Base-by-base conservation (phyloP, 2,113 vertebrate genomes). In the Ceyx melanurus region DNA sequence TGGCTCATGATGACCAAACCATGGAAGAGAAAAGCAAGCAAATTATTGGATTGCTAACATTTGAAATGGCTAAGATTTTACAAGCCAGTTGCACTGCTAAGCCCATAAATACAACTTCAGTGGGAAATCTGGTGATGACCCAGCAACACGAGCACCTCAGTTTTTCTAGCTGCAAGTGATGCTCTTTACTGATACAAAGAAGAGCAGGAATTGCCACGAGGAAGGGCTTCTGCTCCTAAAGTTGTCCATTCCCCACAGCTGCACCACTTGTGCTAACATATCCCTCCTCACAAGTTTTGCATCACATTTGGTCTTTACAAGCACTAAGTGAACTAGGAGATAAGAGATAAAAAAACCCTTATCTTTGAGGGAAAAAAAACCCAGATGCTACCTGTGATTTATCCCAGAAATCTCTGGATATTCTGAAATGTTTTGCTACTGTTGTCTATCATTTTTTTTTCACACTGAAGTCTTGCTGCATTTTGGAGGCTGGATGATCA, bases 11-110 rank as follows among this genome's bases (percentile, higher is more conserved):
- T 18, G 23, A 92, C 28, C 50, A 80, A 95, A 94, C 77, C 28
- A 62, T 37, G 43, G 65, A 92, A 33, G 61, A 88, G 18, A 84
- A 74, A 58, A 92, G 85, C 68, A 76, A 87, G 73, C 26, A 72
- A 83, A 86, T 54, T 3, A 58, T 92, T 64, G 57, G 1, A n/a
- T 87, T 90, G 85, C 66, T 83, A 94, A 73, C 25, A 48, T 89
- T 65, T 72, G 58, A 93, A 88, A 86, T 65, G 29, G 11, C 40
- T 75, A 22, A 16, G 28, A 2, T 64, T 71, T 91, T 67, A 82
- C 31, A 40, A 91, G 88, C 25, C 64, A 75, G 70, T 93, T 86
- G 72, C 64, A 48, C 54, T 74, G 70, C 88, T 90, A 54, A 91
- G 82, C 40, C 73, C 90, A 35, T 73, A 82, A 95, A 87, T 48